Percentiles rank a stretch among this genome's conserved stretches.
These are phyloP conservation scores for Erynnis tages DNA, from an alignment of 2,888 invertebrate genomes.

Conservation along the genomic window DNA sequence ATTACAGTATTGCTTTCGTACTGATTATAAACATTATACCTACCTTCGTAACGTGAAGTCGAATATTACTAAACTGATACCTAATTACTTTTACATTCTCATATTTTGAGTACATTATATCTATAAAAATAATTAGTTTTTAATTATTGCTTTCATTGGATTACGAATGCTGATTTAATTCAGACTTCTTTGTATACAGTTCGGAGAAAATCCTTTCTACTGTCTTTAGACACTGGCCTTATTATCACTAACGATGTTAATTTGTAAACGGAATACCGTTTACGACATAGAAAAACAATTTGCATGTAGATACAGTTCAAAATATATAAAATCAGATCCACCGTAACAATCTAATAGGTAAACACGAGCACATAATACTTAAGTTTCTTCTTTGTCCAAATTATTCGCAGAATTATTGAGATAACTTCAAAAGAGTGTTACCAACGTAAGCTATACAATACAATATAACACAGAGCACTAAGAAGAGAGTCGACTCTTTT, in stretches of 20 bases:
- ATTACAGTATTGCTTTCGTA: constrained; percentile 15
- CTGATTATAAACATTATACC: constrained; percentile 9
- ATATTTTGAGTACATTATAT: constrained; percentile 25
- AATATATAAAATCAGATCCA: constrained; percentile 25
- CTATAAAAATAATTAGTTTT: constrained; percentile 28
- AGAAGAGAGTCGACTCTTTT: not conserved
- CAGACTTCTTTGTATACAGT: constrained; percentile 28
- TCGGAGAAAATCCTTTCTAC: constrained; percentile 36
- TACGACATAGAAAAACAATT: constrained; percentile 26
- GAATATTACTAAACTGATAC: constrained; percentile 19
- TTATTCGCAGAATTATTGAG: constrained; percentile 2
- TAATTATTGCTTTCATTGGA: constrained; percentile 28
- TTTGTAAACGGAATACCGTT: constrained; percentile 18
- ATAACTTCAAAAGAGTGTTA: constrained; percentile 10
- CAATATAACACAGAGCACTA: constrained; percentile 7
- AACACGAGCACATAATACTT: constrained; percentile 20
- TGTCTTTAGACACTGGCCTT: constrained; percentile 68
- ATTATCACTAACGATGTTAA: constrained; percentile 52
- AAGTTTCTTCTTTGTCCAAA: not conserved
- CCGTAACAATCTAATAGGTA: constrained; percentile 8
- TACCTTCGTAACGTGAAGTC: constrained; percentile 15
- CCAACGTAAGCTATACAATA: not conserved
- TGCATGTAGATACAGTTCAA: constrained; percentile 21
- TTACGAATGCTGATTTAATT: constrained; percentile 26
- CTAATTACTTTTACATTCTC: constrained; percentile 22